Evolutionary conservation across 2,888 invertebrate species (phyloP), one percentile per base, ranked within the genome.

Genomic region (Xylota segnis): DNA sequence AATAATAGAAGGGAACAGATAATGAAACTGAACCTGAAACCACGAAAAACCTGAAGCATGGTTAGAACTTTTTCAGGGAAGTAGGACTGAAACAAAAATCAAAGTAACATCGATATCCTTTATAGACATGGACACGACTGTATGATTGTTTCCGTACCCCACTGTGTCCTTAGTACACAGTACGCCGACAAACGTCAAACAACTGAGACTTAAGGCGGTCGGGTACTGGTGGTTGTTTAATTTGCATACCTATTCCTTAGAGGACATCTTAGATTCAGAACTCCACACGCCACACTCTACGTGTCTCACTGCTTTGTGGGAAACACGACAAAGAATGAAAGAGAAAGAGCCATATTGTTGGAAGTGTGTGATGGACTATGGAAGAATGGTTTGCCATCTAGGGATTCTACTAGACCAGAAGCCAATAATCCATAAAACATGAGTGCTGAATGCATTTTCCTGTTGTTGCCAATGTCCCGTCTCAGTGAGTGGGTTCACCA

Each of bases 341-440:
- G 56, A 59, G 4, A 6, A 56, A 56, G 16, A 12, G 29, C 43
- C 45, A 82, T 63, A 61, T 68, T 75, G 81, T 68, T 75, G 58
- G 70, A 32, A 47, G 40, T 83, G 71, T 76, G 54, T 75, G 76
- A 77, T 71, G 82, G 77, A 68, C 63, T 65, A 50, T 82, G 77
- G 71, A 71, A 45, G 66, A 58, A 83, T 72, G 18, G 71, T 52
- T 54, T 56, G 14, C 75, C 75, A 65, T 65, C 56, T 65, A 65
- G 65, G 56, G 75, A 18, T 45, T 65, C 45, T 45, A 61, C 56
- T 54, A 56, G 52, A 32, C 76, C 70, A 75, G 54, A 75, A 75
- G 75, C 84, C 75, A 86, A 86, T 86, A 76, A 81, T 81, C 75
- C 84, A 86, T 86, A 86, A 81, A 86, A 86, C 86, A 76, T 86